These are phyloP conservation scores for Channa argus DNA, from an alignment of 2,113 vertebrate genomes.

Conservation along the genomic window DNA sequence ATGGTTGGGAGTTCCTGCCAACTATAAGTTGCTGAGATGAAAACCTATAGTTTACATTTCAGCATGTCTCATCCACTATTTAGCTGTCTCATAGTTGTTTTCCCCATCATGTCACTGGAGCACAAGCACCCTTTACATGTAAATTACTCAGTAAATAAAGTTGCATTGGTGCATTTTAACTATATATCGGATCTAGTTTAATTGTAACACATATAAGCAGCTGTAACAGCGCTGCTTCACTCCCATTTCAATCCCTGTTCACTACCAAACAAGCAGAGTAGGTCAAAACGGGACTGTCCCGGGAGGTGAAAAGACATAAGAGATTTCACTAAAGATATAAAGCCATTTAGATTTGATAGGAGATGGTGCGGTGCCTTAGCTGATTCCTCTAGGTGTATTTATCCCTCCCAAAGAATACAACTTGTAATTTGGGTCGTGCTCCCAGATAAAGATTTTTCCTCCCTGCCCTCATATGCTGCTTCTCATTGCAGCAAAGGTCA, in stretches of 20 bases:
- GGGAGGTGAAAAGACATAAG: constrained; percentile 50
- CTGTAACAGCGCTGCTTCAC: constrained; percentile 6
- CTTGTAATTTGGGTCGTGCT: constrained; percentile 32
- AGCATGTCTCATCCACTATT: too few relatives aligned
- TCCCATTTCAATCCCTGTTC: constrained; percentile 37
- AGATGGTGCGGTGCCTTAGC: constrained; percentile 23
- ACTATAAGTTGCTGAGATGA: constrained; percentile 50
- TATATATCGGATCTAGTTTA: constrained; percentile 9
- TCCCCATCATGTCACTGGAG: not conserved
- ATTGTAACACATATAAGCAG: constrained; percentile 1
- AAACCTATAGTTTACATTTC: too few relatives aligned
- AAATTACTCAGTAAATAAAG: constrained; percentile 13
- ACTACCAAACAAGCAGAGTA: constrained; percentile 30
- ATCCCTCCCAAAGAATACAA: constrained; percentile 28
- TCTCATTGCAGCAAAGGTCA: constrained; percentile 21
- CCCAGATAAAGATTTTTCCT: constrained; percentile 23
- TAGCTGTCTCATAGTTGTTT: constrained; percentile 10
- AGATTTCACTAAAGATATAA: constrained; percentile 52
- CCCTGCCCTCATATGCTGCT: not conserved
- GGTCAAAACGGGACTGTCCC: constrained; percentile 35
- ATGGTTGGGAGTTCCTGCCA: constrained; percentile 43
- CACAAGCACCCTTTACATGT: not conserved
- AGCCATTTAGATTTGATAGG: constrained; percentile 43
- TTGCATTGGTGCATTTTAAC: constrained; percentile 12
- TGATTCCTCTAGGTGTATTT: constrained; percentile 34